These are phyloP conservation scores for Isotomurus palustris DNA, from an alignment of 2,888 invertebrate species.

Conservation along the genomic window DNA sequence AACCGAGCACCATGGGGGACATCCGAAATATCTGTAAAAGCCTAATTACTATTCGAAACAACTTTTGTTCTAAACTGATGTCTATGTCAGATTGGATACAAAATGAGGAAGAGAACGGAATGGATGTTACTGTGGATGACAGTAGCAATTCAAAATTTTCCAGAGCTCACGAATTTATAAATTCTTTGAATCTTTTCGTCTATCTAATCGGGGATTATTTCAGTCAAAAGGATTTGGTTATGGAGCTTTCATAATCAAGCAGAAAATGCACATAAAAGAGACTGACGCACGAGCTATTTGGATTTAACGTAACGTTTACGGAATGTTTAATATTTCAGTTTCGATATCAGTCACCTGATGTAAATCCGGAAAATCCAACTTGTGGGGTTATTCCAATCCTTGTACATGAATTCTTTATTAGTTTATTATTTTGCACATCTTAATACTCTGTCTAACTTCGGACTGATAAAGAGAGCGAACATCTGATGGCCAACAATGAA, in stretches of 20 bases:
- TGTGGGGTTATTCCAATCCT: no score
- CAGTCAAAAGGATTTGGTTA: constrained; percentile 38
- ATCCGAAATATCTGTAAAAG: constrained; percentile 27
- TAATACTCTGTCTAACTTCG: no score
- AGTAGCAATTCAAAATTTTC: background rate
- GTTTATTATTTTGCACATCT: no score
- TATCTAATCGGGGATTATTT: constrained; percentile 40
- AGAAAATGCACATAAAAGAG: no score
- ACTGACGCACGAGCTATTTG: no score
- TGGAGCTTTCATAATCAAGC: background rate
- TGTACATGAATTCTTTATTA: no score
- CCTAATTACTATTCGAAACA: constrained; percentile 18
- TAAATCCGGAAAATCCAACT: no score
- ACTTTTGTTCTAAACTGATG: constrained; percentile 1
- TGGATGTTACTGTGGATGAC: background rate
- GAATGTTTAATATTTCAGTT: no score
- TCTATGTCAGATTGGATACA: background rate
- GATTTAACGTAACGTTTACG: no score
- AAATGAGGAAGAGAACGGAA: constrained; percentile 4
- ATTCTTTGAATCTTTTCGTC: constrained; percentile 39
- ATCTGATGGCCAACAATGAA: no score
- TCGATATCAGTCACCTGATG: no score
- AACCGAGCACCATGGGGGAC: constrained; percentile 37
- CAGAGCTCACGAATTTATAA: constrained; percentile 23
- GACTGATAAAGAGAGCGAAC: no score